Conservation (phyloP, 2,113 vertebrate genomes). For the Polyodon spathula region DNA sequence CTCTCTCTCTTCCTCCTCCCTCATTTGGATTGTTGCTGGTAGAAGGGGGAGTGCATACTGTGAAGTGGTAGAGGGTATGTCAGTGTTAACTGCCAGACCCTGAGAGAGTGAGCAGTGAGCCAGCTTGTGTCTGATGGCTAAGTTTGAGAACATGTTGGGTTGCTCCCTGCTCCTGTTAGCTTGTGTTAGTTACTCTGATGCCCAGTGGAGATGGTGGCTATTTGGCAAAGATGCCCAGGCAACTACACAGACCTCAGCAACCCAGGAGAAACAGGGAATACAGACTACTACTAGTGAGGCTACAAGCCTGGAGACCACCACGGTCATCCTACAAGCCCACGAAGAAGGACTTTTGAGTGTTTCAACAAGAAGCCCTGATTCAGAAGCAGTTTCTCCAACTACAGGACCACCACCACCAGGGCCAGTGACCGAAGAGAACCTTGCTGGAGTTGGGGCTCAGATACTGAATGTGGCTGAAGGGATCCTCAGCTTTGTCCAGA, state of each 20-base stretch:
- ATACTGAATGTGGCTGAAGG: conserved; percentile 46
- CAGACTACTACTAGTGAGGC: neutral
- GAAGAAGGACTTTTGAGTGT: no score
- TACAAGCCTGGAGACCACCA: no score
- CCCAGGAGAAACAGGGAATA: neutral
- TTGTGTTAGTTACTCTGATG: conserved; percentile 36
- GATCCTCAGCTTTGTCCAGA: conserved; percentile 43
- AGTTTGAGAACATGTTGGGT: conserved; percentile 27
- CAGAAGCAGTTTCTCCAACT: no score
- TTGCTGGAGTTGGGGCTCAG: conserved; percentile 50
- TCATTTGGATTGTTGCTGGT: conserved; percentile 34
- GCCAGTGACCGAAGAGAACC: conserved; percentile 27
- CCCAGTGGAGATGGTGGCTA: conserved; percentile 25
- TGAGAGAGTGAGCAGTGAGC: conserved; percentile 18
- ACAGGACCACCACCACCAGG: neutral
- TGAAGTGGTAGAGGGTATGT: conserved; percentile 40
- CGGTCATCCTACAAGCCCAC: no score
- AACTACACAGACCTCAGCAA: conserved; percentile 1
- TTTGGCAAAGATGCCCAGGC: no score
- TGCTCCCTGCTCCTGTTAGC: conserved; percentile 49
- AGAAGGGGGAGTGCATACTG: conserved; percentile 33
- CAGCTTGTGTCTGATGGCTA: conserved; percentile 37
- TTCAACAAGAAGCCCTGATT: no score
- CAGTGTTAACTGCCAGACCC: conserved; percentile 35
- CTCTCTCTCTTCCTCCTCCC: conserved; percentile 41